Evolutionary conservation across 2,888 invertebrate species (phyloP), one percentile per base, ranked within the genome.

Genomic region (Lomographa bimaculata): DNA sequence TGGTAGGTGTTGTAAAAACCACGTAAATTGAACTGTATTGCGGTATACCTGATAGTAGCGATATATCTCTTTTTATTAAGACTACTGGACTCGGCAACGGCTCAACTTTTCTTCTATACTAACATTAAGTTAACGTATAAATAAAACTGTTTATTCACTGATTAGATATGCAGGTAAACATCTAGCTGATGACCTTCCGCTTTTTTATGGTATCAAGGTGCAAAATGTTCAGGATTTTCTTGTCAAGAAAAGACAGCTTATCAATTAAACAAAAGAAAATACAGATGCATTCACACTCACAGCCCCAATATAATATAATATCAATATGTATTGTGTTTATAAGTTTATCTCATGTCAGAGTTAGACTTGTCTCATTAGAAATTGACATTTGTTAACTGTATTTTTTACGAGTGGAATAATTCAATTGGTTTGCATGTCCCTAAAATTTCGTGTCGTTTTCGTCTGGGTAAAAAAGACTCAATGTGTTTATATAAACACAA

Each of bases 1-100:
- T 50, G 64, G 64, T 57, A 3, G 66, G 62, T 56, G 5, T 49
- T 41, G 25, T 17, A 23, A 12, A 41, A 57, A 62, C 65, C 66
- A 50, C 64, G 50, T 44, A 55, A 60, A 49, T 21, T 9, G 39
- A 58, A 53, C 45, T 38, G 36, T 29, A 27, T 43, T 46, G 44
- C 28, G 19, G 14, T n/a, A 11, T 28, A 19, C 19, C n/a, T 14
- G 26, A 38, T 47, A 29, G 17, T 37, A n/a, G n/a, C n/a, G n/a
- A n/a, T n/a, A n/a, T n/a, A n/a, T n/a, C n/a, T n/a, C n/a, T n/a
- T n/a, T n/a, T n/a, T n/a, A n/a, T n/a, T n/a, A n/a, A n/a, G n/a
- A n/a, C 37, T 49, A 32, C 36, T 32, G 8, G 26, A 38, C 30
- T 12, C 18, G 23, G 24, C 3, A 35, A 20, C 17, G 30, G 14